Evolutionary conservation across 2,888 invertebrate genomes (phyloP).

Genomic region (Stenurella melanura): DNA sequence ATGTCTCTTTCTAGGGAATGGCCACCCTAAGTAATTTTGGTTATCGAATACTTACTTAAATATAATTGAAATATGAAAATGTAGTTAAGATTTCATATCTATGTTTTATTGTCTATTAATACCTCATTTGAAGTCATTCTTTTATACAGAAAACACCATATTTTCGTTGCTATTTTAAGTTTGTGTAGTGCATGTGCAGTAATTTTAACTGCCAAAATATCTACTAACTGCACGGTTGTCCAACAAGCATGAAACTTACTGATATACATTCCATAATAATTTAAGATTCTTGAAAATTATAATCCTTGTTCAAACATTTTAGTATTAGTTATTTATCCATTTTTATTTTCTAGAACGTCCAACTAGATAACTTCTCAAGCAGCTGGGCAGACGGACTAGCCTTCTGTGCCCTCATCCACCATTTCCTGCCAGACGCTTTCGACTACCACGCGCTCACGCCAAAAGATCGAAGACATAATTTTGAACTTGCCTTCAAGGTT

Average conservation of each 20-base stretch:
- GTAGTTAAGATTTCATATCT: too few relatives aligned
- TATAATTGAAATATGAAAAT: too few relatives aligned
- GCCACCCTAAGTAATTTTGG: too few relatives aligned
- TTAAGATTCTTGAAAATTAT: not conserved
- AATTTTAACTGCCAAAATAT: not conserved
- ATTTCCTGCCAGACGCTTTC: conserved; percentile 97
- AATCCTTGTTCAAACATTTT: not conserved
- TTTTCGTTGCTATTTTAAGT: not conserved
- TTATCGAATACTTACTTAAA: too few relatives aligned
- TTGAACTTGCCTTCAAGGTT: conserved; percentile 97
- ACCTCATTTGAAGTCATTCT: too few relatives aligned
- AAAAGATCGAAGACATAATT: conserved; percentile 93
- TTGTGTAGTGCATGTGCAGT: not conserved
- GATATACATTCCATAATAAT: not conserved
- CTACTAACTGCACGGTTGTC: not conserved
- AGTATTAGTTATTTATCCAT: not conserved
- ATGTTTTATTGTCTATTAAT: too few relatives aligned
- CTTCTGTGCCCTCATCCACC: conserved; percentile 98
- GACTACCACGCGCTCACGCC: conserved; percentile 93
- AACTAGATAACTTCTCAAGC: conserved; percentile 98
- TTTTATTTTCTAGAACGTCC: conserved; percentile 85
- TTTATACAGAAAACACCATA: too few relatives aligned
- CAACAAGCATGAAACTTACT: not conserved
- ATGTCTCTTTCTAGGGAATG: too few relatives aligned
- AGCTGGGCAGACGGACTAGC: conserved; percentile 99